Conservation (phyloP, 1,140 invertebrate genomes). For the Helicoverpa zea region DNA sequence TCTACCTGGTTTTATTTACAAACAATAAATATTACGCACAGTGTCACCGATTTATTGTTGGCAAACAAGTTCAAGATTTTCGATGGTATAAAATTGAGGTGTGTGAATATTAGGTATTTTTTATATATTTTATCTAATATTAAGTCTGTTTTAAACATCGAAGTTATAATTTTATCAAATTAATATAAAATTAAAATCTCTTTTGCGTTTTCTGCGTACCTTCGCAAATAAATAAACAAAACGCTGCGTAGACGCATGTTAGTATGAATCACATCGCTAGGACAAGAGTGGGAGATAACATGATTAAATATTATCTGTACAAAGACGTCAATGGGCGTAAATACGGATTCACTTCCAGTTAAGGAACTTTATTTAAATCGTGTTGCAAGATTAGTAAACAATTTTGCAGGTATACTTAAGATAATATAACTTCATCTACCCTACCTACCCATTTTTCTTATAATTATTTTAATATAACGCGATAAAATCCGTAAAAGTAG, state of each 20-base stretch:
- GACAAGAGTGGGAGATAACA: neutral
- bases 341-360: constrained; percentile 14
- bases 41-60: neutral
- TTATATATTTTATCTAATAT: too few relatives aligned
- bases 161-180: too few relatives aligned
- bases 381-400: constrained; percentile 5
- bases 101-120: too few relatives aligned
- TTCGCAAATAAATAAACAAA: constrained; percentile 10
- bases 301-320: neutral
- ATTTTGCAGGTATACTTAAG: neutral
- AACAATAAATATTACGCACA: neutral
- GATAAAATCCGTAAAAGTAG: too few relatives aligned
- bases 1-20: neutral
- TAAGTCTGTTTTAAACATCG: too few relatives aligned
- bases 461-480: too few relatives aligned
- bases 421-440: neutral
- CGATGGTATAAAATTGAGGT: too few relatives aligned
- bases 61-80: too few relatives aligned
- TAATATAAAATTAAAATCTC: too few relatives aligned
- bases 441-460: neutral
- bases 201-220: neutral
- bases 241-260: constrained; percentile 6
- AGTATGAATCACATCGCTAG: constrained; percentile 5
- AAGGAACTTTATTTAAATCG: constrained; percentile 19
- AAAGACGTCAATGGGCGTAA: constrained; percentile 33